Evolutionary conservation across 2,113 vertebrate species (phyloP).

Genomic region (Asarcornis scutulata): DNA sequence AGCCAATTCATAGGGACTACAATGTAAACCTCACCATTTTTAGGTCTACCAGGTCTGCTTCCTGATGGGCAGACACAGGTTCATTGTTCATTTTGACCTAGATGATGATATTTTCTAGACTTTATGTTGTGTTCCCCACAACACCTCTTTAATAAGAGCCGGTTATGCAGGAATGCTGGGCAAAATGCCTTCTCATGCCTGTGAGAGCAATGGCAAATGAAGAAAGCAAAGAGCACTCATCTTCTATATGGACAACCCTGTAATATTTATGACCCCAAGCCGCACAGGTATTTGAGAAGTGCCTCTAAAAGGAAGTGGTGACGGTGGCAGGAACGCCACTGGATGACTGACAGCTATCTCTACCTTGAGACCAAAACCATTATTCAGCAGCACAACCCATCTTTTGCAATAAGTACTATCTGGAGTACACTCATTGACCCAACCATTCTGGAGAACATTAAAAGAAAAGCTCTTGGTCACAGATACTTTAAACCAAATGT

Average conservation of each 20-base stretch:
- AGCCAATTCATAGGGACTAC: neutral
- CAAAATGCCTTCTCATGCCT: neutral
- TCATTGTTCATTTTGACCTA: neutral
- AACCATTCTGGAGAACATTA: neutral
- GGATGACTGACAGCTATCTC: neutral
- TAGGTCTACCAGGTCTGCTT: neutral
- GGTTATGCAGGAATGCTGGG: neutral
- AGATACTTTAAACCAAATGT: neutral
- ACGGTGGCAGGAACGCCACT: neutral
- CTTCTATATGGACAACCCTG: neutral
- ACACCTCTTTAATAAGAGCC: neutral
- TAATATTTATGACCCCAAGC: neutral
- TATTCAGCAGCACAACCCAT: neutral
- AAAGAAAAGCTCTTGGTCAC: neutral
- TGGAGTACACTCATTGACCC: neutral
- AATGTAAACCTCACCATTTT: neutral
- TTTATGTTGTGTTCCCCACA: neutral
- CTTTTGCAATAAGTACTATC: neutral
- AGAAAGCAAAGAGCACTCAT: neutral
- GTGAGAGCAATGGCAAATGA: neutral
- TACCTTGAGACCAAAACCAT: neutral
- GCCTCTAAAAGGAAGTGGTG: neutral
- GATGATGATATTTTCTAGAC: neutral
- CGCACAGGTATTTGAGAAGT: neutral
- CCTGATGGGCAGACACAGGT: neutral